These are phyloP conservation scores for Columbina picui DNA, from an alignment of 2,113 vertebrate genomes.

Conservation along the genomic window DNA sequence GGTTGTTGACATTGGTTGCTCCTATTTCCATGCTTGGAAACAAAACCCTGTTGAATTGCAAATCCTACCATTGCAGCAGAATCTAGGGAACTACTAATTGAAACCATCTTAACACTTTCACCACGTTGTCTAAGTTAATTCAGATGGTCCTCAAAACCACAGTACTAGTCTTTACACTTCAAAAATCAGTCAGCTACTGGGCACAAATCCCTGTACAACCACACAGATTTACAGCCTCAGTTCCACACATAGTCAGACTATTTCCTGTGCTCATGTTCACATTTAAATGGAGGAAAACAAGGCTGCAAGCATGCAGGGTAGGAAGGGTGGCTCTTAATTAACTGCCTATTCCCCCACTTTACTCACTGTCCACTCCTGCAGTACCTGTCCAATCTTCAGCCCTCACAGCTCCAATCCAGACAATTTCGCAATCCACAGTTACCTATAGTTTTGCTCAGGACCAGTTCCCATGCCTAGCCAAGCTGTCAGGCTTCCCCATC, in stretches of 20 bases:
- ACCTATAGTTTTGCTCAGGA: neutral
- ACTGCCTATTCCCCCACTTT: neutral
- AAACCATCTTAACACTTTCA: neutral
- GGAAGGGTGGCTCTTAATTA: neutral
- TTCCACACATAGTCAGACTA: neutral
- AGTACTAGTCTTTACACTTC: neutral
- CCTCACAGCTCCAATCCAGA: neutral
- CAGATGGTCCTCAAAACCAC: neutral
- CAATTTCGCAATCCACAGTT: neutral
- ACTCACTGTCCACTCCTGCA: neutral
- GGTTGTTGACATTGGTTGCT: fast-evolving
- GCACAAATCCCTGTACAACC: neutral
- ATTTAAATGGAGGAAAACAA: neutral
- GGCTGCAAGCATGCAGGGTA: neutral
- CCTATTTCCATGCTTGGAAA: fast-evolving
- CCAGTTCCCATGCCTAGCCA: neutral
- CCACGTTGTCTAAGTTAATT: neutral
- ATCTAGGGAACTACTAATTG: neutral
- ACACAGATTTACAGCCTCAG: neutral
- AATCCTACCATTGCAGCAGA: neutral
- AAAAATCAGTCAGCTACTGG: neutral
- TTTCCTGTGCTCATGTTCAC: neutral
- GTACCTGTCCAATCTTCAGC: neutral
- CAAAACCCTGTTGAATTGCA: neutral
- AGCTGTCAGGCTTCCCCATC: neutral